Evolutionary conservation across 2,797 vertebrate species (phyloP).

Genomic region (Danio kyathit): DNA sequence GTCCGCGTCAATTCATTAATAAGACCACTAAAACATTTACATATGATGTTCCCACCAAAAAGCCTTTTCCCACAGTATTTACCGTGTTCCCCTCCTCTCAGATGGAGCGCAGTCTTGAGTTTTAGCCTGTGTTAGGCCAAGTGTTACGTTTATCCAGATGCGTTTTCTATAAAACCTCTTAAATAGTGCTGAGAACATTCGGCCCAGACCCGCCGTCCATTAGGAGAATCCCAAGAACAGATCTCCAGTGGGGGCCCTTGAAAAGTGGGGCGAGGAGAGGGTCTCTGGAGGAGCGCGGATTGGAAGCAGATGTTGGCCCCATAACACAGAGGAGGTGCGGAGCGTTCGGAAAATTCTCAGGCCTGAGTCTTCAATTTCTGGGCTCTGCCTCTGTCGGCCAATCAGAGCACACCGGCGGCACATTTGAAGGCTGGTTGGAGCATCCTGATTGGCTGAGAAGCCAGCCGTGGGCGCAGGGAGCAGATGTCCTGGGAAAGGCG

Average conservation of each 20-base stretch:
- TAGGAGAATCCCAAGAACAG: slow-evolving; percentile 44
- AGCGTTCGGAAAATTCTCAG: slow-evolving; percentile 86
- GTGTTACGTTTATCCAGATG: slow-evolving; percentile 57
- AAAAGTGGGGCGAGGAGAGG: slow-evolving; percentile 60
- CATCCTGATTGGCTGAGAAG: slow-evolving; percentile 71
- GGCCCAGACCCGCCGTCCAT: slow-evolving; percentile 29
- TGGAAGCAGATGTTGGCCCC: slow-evolving; percentile 87
- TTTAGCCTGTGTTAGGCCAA: slow-evolving; percentile 32
- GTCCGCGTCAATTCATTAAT: not conserved
- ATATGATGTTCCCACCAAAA: slow-evolving; percentile 33
- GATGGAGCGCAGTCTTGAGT: slow-evolving; percentile 30
- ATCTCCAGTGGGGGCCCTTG: slow-evolving; percentile 49
- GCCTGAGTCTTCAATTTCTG: slow-evolving; percentile 80
- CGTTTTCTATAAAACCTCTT: slow-evolving; percentile 49
- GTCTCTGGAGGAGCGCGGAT: slow-evolving; percentile 75
- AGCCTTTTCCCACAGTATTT: slow-evolving; percentile 47
- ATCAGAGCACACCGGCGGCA: slow-evolving; percentile 65
- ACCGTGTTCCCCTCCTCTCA: not conserved
- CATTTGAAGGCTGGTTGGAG: slow-evolving; percentile 66
- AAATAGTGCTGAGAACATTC: slow-evolving; percentile 35
- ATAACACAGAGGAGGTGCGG: slow-evolving; percentile 63
- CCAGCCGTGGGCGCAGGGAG: slow-evolving; percentile 80
- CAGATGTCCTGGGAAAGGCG: slow-evolving; percentile 88
- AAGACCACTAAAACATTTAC: slow-evolving; percentile 5
- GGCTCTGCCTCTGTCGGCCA: slow-evolving; percentile 77